Conservation (phyloP, 2,888 invertebrate genomes). For the Nemapogon koenigi region DNA sequence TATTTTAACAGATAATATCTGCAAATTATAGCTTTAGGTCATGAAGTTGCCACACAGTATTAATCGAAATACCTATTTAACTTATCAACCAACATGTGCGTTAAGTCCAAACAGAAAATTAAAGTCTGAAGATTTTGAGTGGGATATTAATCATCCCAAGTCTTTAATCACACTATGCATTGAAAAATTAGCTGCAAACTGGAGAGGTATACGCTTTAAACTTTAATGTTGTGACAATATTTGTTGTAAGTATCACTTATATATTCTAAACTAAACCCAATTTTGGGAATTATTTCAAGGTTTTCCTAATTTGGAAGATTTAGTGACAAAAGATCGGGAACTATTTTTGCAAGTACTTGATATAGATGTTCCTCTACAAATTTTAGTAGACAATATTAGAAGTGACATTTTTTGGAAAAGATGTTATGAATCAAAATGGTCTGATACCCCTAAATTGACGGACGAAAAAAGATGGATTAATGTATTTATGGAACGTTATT, state of each 20-base stretch:
- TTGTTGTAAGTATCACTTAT: constrained; percentile 5
- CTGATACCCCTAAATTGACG: constrained; percentile 28
- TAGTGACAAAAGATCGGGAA: constrained; percentile 48
- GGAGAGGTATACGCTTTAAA: constrained; percentile 35
- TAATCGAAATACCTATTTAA: constrained; percentile 39
- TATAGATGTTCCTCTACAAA: constrained; percentile 41
- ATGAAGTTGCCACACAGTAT: constrained; percentile 45
- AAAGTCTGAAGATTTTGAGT: constrained; percentile 57
- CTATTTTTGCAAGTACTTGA: constrained; percentile 44
- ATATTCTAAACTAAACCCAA: no score
- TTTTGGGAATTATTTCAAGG: no score
- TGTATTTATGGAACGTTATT: constrained; percentile 49
- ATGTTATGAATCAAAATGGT: constrained; percentile 43
- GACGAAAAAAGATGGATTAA: constrained; percentile 45
- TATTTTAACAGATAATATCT: no score
- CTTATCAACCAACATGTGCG: constrained; percentile 39
- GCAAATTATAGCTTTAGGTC: no score
- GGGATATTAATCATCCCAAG: constrained; percentile 54
- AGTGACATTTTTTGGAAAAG: constrained; percentile 57
- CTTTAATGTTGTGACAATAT: constrained; percentile 2
- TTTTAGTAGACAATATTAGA: constrained; percentile 50
- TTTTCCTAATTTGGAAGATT: constrained; percentile 34
- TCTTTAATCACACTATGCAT: constrained; percentile 52
- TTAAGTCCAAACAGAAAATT: constrained; percentile 46
- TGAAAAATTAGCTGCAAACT: constrained; percentile 47